Conservation (phyloP, 2,797 vertebrate species). For the Oreochromis grahami region DNA sequence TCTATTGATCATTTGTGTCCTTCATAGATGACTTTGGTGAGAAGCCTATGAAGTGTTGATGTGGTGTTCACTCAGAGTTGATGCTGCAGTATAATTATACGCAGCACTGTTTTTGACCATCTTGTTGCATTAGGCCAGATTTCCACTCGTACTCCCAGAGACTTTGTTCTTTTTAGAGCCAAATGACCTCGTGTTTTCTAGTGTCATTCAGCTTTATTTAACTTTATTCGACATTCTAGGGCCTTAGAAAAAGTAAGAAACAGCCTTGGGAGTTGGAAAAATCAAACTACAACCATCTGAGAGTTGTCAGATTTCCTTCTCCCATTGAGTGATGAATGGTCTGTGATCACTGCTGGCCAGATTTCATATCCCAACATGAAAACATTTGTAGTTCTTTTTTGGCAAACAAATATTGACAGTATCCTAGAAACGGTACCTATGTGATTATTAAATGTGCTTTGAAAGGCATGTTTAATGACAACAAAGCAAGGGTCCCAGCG, state of each 20-base stretch:
- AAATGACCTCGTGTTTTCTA: background rate
- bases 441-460: background rate
- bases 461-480: background rate
- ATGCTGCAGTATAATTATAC: background rate
- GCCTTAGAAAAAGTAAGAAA: background rate
- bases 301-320: background rate
- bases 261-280: background rate
- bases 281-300: background rate
- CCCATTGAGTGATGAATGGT: background rate
- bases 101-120: background rate
- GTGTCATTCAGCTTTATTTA: background rate
- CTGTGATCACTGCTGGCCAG: background rate
- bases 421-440: background rate
- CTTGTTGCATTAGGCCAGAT: background rate
- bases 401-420: background rate
- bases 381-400: background rate
- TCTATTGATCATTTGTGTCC: constrained; percentile 48
- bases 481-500: background rate
- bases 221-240: background rate
- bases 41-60: constrained; percentile 36
- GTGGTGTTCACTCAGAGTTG: background rate
- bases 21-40: constrained; percentile 32
- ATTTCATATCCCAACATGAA: background rate
- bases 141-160: background rate
- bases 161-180: background rate